Conservation (phyloP, 1,140 invertebrate genomes). For the Sminthurinus signatus region DNA sequence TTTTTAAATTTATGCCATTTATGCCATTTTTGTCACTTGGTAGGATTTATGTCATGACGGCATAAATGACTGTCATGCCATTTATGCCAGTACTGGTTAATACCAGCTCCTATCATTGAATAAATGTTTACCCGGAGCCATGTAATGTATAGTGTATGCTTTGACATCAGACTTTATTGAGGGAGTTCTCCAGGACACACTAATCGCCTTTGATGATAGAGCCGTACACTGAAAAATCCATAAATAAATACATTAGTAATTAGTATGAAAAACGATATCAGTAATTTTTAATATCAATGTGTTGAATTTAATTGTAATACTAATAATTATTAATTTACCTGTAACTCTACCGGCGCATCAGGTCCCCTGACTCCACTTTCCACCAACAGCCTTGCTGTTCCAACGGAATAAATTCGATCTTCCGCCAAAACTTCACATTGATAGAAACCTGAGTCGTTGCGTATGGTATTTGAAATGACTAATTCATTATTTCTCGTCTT, state of each 20-base stretch:
- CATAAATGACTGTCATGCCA: no score
- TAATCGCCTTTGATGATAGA: conserved; percentile 10
- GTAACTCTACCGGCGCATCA: conserved; percentile 24
- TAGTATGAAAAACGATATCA: no score
- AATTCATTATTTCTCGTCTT: conserved; percentile 34
- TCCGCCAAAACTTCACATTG: conserved; percentile 37
- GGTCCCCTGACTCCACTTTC: conserved; percentile 16
- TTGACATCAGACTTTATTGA: background rate
- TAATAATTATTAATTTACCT: no score
- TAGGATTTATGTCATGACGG: no score
- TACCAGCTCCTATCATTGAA: no score
- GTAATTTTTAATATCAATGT: no score
- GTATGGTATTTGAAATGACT: conserved; percentile 34
- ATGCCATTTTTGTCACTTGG: no score
- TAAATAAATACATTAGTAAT: no score
- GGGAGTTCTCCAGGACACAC: conserved; percentile 27
- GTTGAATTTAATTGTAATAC: no score
- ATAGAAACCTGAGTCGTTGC: conserved; percentile 38
- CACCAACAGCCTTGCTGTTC: conserved; percentile 29
- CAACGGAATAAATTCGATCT: conserved; percentile 27
- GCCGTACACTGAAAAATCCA: conserved; percentile 22
- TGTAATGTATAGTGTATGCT: conserved; percentile 31
- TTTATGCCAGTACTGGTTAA: no score
- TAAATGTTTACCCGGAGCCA: conserved; percentile 11
- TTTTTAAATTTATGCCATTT: no score